Base-by-base conservation (phyloP, 2,113 vertebrate species). In the Myanophis thanlyinensis region DNA sequence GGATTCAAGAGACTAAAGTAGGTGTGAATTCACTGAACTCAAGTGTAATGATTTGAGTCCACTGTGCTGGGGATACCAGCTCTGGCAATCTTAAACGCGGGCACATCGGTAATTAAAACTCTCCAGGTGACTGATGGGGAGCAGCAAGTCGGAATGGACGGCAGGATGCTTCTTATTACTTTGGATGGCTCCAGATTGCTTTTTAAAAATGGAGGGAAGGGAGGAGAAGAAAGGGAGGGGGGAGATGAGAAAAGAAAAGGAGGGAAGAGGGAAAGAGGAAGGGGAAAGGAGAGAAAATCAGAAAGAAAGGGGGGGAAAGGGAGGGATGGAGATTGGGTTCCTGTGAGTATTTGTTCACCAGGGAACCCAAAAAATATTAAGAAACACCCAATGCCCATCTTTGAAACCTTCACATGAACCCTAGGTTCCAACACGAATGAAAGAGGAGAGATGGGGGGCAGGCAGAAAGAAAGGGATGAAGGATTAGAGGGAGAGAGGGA, bases 71-170 rank as follows among this genome's bases (percentile, higher is more conserved):
- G 91, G 51, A 93, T 73, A 10, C n/a, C 90, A 85, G 0, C 5
- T 91, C 10, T 4, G 86, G 35, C 87, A 90, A 93, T 90, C 90
- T 89, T 95, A 73, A 95, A 48, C 23, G 11, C 52, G 80, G 92
- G 90, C 1, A 93, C 84, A 9, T 73, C 40, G 5, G 87, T 59
- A 94, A 95, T 96, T 92, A 94, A 91, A 92, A 95, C 95, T 93
- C 95, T 93, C 80, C 89, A 90, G 91, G 93, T 94, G 91, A 90
- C 93, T 11, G 22, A 49, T 88, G 92, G 52, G 0, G 4, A 53
- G 85, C 93, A 12, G 90, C n/a, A 91, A 85, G 95, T 92, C 47
- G 87, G 53, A n/a, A 27, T 12, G 47, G 59, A 62, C 92, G 94
- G 94, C 93, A 86, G 91, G 89, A 44, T 62, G 85, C 30, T 94